Percentiles rank a stretch among this genome's conserved stretches.
Conservation (phyloP, 2,888 invertebrate genomes). For the Lepetodrilus schrolli region DNA sequence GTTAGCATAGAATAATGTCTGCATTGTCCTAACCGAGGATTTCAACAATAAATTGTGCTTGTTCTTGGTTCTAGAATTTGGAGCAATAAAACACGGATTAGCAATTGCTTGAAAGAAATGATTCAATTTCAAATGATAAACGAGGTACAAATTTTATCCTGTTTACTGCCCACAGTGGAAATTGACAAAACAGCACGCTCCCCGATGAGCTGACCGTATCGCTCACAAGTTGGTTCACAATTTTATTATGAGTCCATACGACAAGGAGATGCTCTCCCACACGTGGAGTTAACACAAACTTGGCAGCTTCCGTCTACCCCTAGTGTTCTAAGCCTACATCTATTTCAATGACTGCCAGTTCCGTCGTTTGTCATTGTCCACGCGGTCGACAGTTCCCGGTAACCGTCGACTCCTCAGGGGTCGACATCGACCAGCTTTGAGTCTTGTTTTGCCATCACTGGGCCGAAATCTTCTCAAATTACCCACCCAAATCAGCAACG, state of each 20-base stretch:
- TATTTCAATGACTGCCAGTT: slow-evolving; percentile 10
- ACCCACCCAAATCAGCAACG: background rate
- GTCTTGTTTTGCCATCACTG: background rate
- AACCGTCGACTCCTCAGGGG: too few species aligned
- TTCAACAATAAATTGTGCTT: too few species aligned
- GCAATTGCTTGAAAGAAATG: too few species aligned
- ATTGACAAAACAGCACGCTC: too few species aligned
- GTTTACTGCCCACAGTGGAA: too few species aligned
- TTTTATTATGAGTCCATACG: background rate
- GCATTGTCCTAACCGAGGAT: too few species aligned
- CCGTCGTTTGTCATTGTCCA: background rate
- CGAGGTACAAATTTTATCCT: too few species aligned
- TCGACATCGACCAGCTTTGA: background rate
- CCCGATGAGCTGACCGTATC: too few species aligned
- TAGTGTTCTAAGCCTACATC: slow-evolving; percentile 18
- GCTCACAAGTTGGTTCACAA: background rate
- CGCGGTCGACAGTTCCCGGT: background rate
- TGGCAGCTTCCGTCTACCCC: background rate
- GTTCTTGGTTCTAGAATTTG: too few species aligned
- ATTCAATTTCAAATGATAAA: too few species aligned
- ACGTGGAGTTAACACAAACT: slow-evolving; percentile 8
- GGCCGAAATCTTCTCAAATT: background rate
- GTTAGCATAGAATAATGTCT: too few species aligned
- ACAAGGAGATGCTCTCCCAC: background rate
- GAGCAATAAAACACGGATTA: too few species aligned